These are phyloP conservation scores for Pangasius sanitwongsei DNA, from an alignment of 2,797 vertebrate genomes.

Conservation along the genomic window DNA sequence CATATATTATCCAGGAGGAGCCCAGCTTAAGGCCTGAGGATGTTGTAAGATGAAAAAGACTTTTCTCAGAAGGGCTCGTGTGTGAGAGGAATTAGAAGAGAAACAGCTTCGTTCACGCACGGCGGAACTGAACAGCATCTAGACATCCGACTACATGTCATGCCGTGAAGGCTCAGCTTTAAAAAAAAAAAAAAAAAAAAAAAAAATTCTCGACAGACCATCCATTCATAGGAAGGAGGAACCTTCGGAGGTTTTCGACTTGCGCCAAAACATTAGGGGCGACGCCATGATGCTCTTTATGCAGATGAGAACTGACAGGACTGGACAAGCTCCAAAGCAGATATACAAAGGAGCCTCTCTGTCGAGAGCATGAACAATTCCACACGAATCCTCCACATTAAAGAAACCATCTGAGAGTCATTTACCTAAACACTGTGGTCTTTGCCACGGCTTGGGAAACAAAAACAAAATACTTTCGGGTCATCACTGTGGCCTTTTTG, in stretches of 20 bases:
- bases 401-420: constrained; percentile 90
- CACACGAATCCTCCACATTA: constrained; percentile 61
- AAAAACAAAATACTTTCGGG: constrained; percentile 79
- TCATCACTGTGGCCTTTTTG: constrained; percentile 79
- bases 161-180: constrained; percentile 44
- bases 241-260: constrained; percentile 62
- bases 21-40: constrained; percentile 60
- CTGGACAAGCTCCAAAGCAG: constrained; percentile 82
- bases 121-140: constrained; percentile 45
- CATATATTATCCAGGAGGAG: constrained; percentile 59
- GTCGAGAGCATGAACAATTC: constrained; percentile 91
- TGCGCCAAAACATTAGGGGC: constrained; percentile 70
- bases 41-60: constrained; percentile 62
- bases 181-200: constrained; percentile 8
- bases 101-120: constrained; percentile 63
- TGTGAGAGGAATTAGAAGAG: constrained; percentile 57
- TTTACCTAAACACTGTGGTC: constrained; percentile 89
- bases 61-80: constrained; percentile 52
- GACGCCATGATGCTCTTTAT: constrained; percentile 79
- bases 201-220: constrained; percentile 64
- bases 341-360: constrained; percentile 88
- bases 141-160: constrained; percentile 47
- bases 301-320: constrained; percentile 82
- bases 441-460: constrained; percentile 86
- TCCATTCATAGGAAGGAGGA: constrained; percentile 67